Evolutionary conservation across 1,140 invertebrate species (phyloP).

Genomic region (Marisa cornuarietis): DNA sequence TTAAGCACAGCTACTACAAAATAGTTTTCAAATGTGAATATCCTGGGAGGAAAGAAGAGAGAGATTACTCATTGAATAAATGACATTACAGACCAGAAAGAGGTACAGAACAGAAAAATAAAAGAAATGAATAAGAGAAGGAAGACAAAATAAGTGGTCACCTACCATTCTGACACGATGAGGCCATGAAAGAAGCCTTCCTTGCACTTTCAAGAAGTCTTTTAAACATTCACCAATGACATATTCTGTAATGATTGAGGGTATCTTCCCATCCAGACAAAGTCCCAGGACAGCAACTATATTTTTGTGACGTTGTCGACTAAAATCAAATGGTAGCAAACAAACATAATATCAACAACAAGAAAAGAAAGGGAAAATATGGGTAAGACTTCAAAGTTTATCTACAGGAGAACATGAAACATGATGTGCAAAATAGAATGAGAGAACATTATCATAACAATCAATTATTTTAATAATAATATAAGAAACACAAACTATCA

Average conservation of each 20-base stretch:
- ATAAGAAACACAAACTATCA: neutral
- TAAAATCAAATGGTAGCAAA: slow-evolving; percentile 34
- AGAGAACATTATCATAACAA: no score
- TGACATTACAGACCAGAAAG: slow-evolving; percentile 30
- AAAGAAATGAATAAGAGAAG: neutral
- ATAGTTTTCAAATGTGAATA: no score
- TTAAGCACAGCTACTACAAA: no score
- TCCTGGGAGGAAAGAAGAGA: no score
- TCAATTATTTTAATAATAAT: neutral
- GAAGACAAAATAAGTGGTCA: neutral
- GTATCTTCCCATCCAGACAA: slow-evolving; percentile 53
- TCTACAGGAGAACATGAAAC: no score
- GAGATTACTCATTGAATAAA: neutral
- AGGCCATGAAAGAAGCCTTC: slow-evolving; percentile 48
- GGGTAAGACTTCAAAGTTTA: no score
- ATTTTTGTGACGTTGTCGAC: slow-evolving; percentile 57
- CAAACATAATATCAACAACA: neutral
- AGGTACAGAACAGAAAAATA: neutral
- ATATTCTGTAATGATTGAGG: slow-evolving; percentile 59
- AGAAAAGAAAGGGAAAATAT: neutral
- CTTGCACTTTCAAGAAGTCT: slow-evolving; percentile 47
- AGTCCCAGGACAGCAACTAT: slow-evolving; percentile 58
- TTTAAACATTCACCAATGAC: slow-evolving; percentile 58
- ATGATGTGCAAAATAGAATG: no score
- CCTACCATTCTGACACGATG: slow-evolving; percentile 56